These are phyloP conservation scores for Aplysia californica DNA, from an alignment of 1,140 invertebrate species.

Conservation along the genomic window DNA sequence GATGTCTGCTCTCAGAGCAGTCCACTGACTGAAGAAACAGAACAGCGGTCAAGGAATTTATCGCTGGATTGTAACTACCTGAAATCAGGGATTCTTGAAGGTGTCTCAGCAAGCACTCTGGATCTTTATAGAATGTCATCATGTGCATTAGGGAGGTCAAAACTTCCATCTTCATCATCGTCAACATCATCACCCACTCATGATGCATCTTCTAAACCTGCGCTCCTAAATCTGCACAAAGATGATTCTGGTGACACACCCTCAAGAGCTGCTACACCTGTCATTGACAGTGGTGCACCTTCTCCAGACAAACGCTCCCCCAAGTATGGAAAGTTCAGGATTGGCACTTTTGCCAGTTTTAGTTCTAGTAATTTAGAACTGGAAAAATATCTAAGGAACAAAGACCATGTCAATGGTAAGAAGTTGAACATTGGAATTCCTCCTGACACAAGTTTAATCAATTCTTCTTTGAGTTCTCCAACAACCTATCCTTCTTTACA, in stretches of 20 bases:
- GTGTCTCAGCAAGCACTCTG: conserved; percentile 15
- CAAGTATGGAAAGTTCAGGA: conserved; percentile 56
- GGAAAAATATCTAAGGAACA: conserved; percentile 11
- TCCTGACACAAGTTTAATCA: background rate
- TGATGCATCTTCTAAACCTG: background rate
- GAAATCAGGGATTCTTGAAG: conserved; percentile 27
- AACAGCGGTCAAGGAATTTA: conserved; percentile 32
- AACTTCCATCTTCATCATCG: conserved; percentile 10
- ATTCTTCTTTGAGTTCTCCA: conserved; percentile 18
- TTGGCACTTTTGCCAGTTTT: conserved; percentile 60
- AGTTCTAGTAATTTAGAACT: conserved; percentile 45
- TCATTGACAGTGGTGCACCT: background rate
- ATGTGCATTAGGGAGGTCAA: background rate
- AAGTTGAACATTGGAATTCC: conserved; percentile 28
- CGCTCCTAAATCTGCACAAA: background rate
- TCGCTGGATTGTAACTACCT: conserved; percentile 38
- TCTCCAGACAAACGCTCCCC: conserved; percentile 24
- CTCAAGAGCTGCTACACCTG: background rate
- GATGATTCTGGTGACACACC: background rate
- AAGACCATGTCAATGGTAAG: background rate
- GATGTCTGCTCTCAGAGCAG: conserved; percentile 25
- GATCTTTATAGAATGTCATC: conserved; percentile 13
- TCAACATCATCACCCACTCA: conserved; percentile 20
- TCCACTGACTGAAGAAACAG: conserved; percentile 32
- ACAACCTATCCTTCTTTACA: conserved; percentile 23